Conservation (phyloP, 1,140 invertebrate species). For the Papilio polyxenes region DNA sequence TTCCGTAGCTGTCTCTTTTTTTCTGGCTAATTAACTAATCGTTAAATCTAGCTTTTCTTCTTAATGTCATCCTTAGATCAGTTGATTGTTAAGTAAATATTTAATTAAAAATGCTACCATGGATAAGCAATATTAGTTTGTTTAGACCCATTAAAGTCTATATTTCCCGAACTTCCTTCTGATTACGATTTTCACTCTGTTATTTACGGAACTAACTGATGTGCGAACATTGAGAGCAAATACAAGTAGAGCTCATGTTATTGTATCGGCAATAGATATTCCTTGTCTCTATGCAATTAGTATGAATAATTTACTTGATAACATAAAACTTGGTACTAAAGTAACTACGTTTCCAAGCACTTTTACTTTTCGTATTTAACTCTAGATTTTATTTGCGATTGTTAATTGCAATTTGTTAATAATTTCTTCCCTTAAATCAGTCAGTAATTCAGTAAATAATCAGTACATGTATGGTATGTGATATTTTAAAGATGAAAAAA, state of each 20-base stretch:
- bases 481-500: no score
- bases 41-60: no score
- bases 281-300: background rate
- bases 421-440: no score
- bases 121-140: no score
- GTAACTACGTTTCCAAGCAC: background rate
- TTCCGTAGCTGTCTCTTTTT: no score
- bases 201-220: background rate
- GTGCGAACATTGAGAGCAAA: background rate
- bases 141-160: background rate
- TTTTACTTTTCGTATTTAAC: background rate
- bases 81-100: background rate
- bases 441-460: no score
- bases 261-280: background rate
- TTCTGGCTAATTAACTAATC: no score
- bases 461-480: no score
- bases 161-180: background rate
- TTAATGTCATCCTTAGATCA: no score
- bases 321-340: background rate
- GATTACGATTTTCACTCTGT: background rate
- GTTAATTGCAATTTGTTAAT: background rate
- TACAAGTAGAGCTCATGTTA: background rate
- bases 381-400: background rate
- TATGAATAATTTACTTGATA: slow-evolving; percentile 8
- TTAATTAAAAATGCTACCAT: no score